Percentiles rank a stretch among this genome's conserved stretches.
These are phyloP conservation scores for Drosophila bunnanda DNA, from an alignment of 2,888 invertebrate species.

Conservation along the genomic window DNA sequence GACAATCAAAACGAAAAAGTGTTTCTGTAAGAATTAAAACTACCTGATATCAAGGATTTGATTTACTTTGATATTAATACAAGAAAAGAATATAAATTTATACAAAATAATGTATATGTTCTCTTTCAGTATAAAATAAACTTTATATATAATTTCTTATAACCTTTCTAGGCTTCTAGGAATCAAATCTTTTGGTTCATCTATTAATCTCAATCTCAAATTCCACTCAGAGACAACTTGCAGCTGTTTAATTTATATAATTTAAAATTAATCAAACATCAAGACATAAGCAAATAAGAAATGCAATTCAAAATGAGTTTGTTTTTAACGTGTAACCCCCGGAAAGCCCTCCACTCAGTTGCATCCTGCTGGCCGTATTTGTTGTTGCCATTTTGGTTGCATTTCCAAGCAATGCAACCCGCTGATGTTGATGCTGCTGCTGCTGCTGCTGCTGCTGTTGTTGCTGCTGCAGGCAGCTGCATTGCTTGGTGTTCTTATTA, in stretches of 20 bases:
- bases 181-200: too few species aligned
- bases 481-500: slow-evolving; percentile 75
- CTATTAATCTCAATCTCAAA: not conserved
- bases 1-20: not conserved
- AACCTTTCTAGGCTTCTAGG: too few species aligned
- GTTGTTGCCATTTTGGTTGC: slow-evolving; percentile 64
- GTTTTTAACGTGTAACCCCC: slow-evolving; percentile 8
- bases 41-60: too few species aligned
- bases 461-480: slow-evolving; percentile 47
- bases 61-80: not conserved
- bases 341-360: slow-evolving; percentile 19
- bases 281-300: not conserved
- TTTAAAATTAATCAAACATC: not conserved
- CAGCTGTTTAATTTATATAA: not conserved
- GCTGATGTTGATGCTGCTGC: slow-evolving; percentile 41
- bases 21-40: not conserved
- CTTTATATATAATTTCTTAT: not conserved
- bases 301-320: too few species aligned
- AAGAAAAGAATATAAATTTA: not conserved
- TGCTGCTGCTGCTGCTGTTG: slow-evolving; percentile 47
- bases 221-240: not conserved
- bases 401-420: slow-evolving; percentile 39
- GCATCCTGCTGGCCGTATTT: slow-evolving; percentile 36
- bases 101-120: not conserved
- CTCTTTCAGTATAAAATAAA: too few species aligned